Percentiles rank a stretch among this genome's conserved stretches.
Evolutionary conservation across 2,797 vertebrate species (phyloP).

Genomic region (Melanotaenia trifasciata): DNA sequence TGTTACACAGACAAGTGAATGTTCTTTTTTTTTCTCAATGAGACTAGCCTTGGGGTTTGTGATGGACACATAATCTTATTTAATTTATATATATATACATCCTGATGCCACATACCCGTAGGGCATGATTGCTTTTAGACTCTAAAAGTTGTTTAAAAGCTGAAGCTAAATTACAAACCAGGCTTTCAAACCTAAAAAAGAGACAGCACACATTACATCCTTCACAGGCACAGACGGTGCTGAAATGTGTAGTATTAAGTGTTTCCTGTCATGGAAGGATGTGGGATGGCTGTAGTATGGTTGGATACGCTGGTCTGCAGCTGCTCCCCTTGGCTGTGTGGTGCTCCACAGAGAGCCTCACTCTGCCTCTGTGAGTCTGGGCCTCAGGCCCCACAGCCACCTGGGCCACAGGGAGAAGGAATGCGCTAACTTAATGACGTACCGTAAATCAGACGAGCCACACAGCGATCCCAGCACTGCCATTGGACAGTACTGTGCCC

Average conservation of each 20-base stretch:
- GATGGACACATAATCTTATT: neutral
- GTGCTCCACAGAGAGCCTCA: slow-evolving; percentile 64
- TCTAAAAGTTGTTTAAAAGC: slow-evolving; percentile 1
- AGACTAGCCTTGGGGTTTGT: slow-evolving; percentile 27
- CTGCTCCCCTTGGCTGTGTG: slow-evolving; percentile 64
- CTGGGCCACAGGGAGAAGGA: slow-evolving; percentile 81
- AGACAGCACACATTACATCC: slow-evolving; percentile 51
- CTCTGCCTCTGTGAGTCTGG: slow-evolving; percentile 68
- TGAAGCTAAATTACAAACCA: slow-evolving; percentile 59
- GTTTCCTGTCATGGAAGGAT: slow-evolving; percentile 72
- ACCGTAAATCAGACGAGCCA: slow-evolving; percentile 83
- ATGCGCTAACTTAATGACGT: slow-evolving; percentile 83
- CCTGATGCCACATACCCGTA: slow-evolving; percentile 3
- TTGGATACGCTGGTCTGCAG: slow-evolving; percentile 66
- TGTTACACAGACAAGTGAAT: slow-evolving; percentile 39
- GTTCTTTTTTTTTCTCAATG: slow-evolving; percentile 23
- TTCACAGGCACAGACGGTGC: slow-evolving; percentile 65
- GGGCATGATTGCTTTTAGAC: neutral
- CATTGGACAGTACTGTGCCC: slow-evolving; percentile 72
- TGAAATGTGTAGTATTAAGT: slow-evolving; percentile 70
- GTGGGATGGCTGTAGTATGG: slow-evolving; percentile 49
- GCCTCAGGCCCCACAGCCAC: slow-evolving; percentile 80
- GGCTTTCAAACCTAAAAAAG: slow-evolving; percentile 62
- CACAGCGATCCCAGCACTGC: slow-evolving; percentile 64
- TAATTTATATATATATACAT: slow-evolving; percentile 5